Base-by-base conservation (phyloP, 2,113 vertebrate genomes). In the Saccopteryx bilineata region DNA sequence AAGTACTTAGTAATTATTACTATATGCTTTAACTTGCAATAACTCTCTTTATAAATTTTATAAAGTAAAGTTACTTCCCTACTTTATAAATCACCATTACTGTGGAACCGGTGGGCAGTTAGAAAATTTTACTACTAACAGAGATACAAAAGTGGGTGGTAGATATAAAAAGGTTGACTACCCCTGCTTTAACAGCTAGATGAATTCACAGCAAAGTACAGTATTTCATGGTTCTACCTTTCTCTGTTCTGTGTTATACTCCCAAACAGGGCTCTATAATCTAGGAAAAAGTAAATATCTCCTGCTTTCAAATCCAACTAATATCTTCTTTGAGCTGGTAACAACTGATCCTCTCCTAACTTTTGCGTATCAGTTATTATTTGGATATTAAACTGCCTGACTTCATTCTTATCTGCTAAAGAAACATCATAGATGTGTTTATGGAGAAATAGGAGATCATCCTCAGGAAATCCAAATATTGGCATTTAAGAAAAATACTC, bases 281-380 rank as follows among this genome's bases (percentile, higher is more conserved):
- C 65, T 46, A 96, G 46, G 9, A 91, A 95, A 65, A 23, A 11
- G 21, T 63, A 74, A 54, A 23, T 81, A 61, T 87, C 74, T 80
- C 91, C 54, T 66, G 50, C 48, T 83, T 95, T 92, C 72, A 96
- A 93, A 80, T 81, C 31, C 69, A 92, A 87, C 7, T 83, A 93
- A 90, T 93, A 95, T 71, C 81, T 7, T 83, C 4, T 76, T 74
- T 69, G 19, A 85, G 12, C 19, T 71, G 81, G 0, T 79, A 79
- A 83, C 46, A 95, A 92, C 5, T 48, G 68, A 83, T 68, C 46
- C 58, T 88, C 12, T 58, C 56, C 26, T 83, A 79, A 96, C 68
- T 84, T 74, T 82, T 95, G 31, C 87, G 19, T 81, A 81, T 90
- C 80, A 87, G 23, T 50, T 88, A 71, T 79, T 76, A 93, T 48